Percentiles rank a stretch among this genome's conserved stretches.
Evolutionary conservation across 23 tunicate genomes (phyloP).

Genomic region (Pegea sp.): DNA sequence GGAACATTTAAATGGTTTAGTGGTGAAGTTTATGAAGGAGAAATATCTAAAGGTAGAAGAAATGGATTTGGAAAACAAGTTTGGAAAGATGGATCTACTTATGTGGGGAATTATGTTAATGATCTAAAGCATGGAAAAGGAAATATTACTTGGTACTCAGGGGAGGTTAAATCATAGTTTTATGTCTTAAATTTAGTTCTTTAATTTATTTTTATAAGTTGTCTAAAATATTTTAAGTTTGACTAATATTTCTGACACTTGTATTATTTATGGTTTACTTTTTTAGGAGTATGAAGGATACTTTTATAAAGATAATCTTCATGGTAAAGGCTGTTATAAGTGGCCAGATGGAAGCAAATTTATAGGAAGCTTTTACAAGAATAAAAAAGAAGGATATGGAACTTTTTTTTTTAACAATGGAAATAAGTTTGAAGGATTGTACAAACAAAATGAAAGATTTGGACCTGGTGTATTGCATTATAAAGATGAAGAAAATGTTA

Average conservation of each 20-base stretch:
- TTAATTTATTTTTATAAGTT: background rate
- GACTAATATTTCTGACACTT: background rate
- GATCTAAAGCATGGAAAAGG: conserved; percentile 85
- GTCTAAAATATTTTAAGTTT: background rate
- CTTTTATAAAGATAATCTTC: conserved; percentile 77
- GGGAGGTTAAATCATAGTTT: conserved; percentile 28
- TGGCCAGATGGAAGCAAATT: conserved; percentile 64
- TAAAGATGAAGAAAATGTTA: conserved; percentile 6
- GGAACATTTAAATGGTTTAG: conserved; percentile 54
- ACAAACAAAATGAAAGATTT: conserved; percentile 69
- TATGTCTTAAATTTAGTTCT: background rate
- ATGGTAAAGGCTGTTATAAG: conserved; percentile 46
- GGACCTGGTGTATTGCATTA: conserved; percentile 79
- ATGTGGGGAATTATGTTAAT: conserved; percentile 51
- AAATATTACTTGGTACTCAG: conserved; percentile 29
- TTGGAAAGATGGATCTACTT: conserved; percentile 60
- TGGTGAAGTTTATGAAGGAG: conserved; percentile 64
- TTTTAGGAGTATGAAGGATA: conserved; percentile 62
- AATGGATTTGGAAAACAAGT: conserved; percentile 59
- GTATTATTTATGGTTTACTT: background rate
- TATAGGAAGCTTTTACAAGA: conserved; percentile 44
- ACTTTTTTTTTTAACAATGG: conserved; percentile 41
- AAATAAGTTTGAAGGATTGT: conserved; percentile 55
- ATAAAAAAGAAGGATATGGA: conserved; percentile 75
- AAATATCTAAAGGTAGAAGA: conserved; percentile 17